Evolutionary conservation across 2,797 vertebrate genomes (phyloP).

Genomic region (Columba guinea): DNA sequence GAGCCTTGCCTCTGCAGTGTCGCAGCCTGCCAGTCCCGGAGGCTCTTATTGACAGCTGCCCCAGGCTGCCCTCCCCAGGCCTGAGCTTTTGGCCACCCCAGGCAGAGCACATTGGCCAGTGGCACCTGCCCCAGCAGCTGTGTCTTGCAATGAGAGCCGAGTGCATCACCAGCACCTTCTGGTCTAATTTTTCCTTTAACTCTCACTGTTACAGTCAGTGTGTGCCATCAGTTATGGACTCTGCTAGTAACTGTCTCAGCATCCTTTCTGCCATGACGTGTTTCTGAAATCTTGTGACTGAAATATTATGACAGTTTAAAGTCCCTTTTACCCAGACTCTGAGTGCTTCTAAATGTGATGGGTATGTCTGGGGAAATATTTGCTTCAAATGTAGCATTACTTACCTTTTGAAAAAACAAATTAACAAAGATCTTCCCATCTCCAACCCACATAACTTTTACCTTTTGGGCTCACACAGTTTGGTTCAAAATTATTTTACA

Average conservation of each 20-base stretch:
- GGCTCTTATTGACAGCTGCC: neutral
- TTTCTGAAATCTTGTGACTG: neutral
- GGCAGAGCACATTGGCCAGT: neutral
- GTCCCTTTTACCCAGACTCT: neutral
- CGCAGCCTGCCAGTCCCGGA: neutral
- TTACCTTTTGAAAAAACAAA: neutral
- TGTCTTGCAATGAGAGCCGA: accelerated
- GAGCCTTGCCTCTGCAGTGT: neutral
- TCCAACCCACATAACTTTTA: neutral
- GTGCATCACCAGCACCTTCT: neutral
- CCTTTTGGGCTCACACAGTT: neutral
- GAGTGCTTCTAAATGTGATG: neutral
- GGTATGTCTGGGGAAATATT: neutral
- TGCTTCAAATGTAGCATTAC: neutral
- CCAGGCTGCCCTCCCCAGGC: accelerated
- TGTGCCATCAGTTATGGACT: neutral
- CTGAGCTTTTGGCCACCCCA: neutral
- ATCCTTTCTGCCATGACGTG: neutral
- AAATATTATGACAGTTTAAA: accelerated
- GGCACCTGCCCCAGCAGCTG: neutral
- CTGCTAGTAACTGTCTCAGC: neutral
- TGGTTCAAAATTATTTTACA: neutral
- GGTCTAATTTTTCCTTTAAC: neutral
- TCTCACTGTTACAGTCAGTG: neutral
- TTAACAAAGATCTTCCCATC: neutral